Base-by-base conservation (phyloP, 1,140 invertebrate species). In the Melanaphis sacchari region DNA sequence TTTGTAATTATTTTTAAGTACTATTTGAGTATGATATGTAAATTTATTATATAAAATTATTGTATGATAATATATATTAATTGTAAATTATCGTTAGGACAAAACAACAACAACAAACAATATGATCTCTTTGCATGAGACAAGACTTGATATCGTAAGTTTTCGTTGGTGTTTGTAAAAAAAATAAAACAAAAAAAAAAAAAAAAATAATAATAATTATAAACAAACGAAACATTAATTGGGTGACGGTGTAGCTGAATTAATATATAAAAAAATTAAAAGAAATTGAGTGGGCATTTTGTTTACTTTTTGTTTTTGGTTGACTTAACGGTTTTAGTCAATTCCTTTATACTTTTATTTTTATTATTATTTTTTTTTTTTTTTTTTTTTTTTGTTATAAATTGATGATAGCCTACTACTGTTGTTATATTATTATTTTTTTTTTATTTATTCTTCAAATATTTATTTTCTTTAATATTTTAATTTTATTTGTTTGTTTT, bases 401-500 rank as follows among this genome's bases (percentile, higher is more conserved):
- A 54, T 93, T 49, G 24, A 91, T 91, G 40, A 93, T 93, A 93
- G 91, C 91, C 46, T 93, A 85, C 26, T 59, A 90, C 36, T 85
- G 81, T 85, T 93, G 81, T 93, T 93, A 93, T 93, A 93, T 93
- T 92, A 54, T 90, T 89, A 89, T 93, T 93, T 92, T 76, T 92
- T 76, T 81, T 92, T 92, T 93, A 84, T 93, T 93, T 93, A 93
- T 93, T 93, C 91, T 93, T 93, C 91, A 93, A 93, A 93, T 93
- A 93, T 93, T 93, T 93, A 93, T 93, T 93, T 76, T 93, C 91
- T 93, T 93, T 52, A 93, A 85, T 52, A 93, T 93, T 85, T 84
- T 93, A 85, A 93, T 93, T 93, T 93, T 93, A 93, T 93, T 93
- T 85, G 91, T 93, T 93, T 93, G 91, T 93, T 93, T 93, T 92